These are phyloP conservation scores for Euphonia xanthogaster DNA, from an alignment of 2,797 vertebrate genomes.

Conservation along the genomic window DNA sequence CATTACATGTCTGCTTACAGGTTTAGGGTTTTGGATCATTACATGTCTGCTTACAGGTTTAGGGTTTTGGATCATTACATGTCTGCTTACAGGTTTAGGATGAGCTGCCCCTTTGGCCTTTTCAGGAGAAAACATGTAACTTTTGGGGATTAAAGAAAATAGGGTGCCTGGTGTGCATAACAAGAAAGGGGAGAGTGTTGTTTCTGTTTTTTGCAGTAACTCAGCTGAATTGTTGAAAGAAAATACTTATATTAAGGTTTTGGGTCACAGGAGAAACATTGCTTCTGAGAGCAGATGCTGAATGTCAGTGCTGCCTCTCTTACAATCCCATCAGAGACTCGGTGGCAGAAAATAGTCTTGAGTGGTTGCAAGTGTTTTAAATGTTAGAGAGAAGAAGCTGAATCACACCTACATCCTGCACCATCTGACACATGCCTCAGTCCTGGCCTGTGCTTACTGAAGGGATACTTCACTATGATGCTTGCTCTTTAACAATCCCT, in stretches of 20 bases:
- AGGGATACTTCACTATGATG: fast-evolving
- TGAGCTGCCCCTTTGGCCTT: not conserved
- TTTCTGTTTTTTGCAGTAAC: not conserved
- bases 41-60: not conserved
- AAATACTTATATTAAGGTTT: not conserved
- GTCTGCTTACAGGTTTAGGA: not conserved
- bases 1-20: no score
- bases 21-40: not conserved
- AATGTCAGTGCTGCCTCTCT: not conserved
- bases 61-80: not conserved
- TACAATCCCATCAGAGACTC: not conserved
- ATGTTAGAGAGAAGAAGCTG: not conserved
- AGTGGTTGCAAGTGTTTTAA: not conserved
- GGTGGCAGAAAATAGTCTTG: not conserved
- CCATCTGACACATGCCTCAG: not conserved
- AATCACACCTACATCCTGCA: not conserved
- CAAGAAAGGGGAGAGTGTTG: not conserved
- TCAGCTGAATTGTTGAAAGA: not conserved
- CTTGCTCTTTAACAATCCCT: not conserved
- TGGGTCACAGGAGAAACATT: not conserved
- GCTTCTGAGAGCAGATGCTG: not conserved
- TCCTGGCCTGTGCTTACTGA: not conserved
- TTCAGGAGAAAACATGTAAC: not conserved
- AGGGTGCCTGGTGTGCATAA: not conserved
- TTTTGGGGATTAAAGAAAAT: not conserved